A percentile compares a stretch with the other conserved stretches of the same genome.
Evolutionary conservation across 1,140 invertebrate species (phyloP).

Genomic region (Ruditapes philippinarum): DNA sequence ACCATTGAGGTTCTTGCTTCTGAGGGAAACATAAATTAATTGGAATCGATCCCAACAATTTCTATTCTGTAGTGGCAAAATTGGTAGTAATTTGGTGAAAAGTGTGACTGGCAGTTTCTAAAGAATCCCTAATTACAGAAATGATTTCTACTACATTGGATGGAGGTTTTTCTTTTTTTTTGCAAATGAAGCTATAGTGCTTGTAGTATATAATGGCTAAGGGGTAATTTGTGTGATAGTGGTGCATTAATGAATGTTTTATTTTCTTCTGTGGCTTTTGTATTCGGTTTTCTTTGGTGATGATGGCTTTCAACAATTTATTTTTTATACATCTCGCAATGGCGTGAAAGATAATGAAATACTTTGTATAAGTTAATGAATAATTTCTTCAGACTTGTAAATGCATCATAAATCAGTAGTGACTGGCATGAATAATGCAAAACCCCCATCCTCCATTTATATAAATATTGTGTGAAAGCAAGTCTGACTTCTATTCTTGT

Average conservation of each 20-base stretch:
- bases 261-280: conserved; percentile 7
- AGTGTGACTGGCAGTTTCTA: conserved; percentile 15
- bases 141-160: not conserved
- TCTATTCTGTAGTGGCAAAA: not conserved
- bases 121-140: conserved; percentile 33
- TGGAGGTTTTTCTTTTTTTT: not conserved
- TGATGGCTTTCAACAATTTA: conserved; percentile 5
- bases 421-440: not conserved
- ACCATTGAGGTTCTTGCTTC: no score
- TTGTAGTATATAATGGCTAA: not conserved
- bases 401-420: not conserved
- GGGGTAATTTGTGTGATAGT: conserved; percentile 2
- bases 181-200: not conserved
- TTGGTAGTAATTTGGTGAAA: conserved; percentile 6
- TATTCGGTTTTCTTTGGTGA: not conserved
- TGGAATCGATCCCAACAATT: not conserved
- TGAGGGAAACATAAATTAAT: conserved; percentile 24
- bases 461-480: no score
- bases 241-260: not conserved
- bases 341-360: conserved; percentile 15
- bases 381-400: not conserved
- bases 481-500: no score
- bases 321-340: no score
- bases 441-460: not conserved
- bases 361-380: not conserved